Conservation (phyloP, 2,113 vertebrate genomes). For the Seriola aureovittata region DNA sequence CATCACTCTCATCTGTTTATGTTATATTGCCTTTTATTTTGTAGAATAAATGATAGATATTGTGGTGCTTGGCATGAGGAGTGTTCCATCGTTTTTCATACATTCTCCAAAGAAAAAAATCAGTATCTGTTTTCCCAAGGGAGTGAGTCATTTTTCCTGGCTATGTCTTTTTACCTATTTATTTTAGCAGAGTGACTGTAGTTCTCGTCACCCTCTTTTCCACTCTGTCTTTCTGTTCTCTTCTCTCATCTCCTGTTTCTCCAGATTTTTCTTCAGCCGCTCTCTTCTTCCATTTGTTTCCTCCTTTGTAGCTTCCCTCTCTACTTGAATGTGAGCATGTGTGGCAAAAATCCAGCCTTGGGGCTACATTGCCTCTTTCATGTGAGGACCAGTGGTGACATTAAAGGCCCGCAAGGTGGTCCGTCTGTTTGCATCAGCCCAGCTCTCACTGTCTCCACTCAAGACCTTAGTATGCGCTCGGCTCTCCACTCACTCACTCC, state of each 20-base stretch:
- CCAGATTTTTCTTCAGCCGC: slow-evolving; percentile 7
- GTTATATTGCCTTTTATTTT: slow-evolving; percentile 27
- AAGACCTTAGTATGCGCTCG: slow-evolving; percentile 37
- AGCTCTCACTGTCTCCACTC: slow-evolving; percentile 51
- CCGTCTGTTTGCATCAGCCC: slow-evolving; percentile 82
- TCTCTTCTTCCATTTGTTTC: slow-evolving; percentile 48
- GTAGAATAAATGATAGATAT: neutral
- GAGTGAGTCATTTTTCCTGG: slow-evolving; percentile 69
- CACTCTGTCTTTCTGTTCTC: slow-evolving; percentile 24
- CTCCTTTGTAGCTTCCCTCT: slow-evolving; percentile 33
- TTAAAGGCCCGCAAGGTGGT: slow-evolving; percentile 77
- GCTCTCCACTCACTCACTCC: slow-evolving; percentile 53
- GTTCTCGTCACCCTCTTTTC: slow-evolving; percentile 12
- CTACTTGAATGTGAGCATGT: slow-evolving; percentile 42
- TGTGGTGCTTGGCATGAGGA: slow-evolving; percentile 1
- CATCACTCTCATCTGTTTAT: slow-evolving; percentile 33
- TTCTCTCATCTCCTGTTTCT: slow-evolving; percentile 25
- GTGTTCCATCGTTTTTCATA: slow-evolving; percentile 19
- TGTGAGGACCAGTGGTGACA: slow-evolving; percentile 80
- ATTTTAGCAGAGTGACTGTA: slow-evolving; percentile 49
- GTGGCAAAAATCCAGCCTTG: slow-evolving; percentile 69
- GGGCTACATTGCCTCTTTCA: slow-evolving; percentile 77
- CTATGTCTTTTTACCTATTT: slow-evolving; percentile 66
- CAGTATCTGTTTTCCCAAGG: slow-evolving; percentile 38
- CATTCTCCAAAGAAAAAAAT: slow-evolving; percentile 57